phyloP scores from a whole-genome alignment of 2,797 vertebrate genomes.

The Poeciliopsis presidionis region DNA sequence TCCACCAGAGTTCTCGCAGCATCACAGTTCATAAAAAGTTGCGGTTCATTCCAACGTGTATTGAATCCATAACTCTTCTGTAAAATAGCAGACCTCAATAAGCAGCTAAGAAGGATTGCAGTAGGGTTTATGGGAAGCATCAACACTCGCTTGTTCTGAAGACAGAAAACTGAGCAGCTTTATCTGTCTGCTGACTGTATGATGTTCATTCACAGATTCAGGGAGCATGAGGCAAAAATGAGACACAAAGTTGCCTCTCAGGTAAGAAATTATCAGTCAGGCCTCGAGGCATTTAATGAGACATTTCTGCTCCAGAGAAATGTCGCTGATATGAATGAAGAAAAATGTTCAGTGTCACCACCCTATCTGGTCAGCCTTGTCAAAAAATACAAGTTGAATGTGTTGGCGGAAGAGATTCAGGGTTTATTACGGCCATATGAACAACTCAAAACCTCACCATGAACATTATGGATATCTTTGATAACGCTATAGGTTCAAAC shows the following conservation, averaged over 20 bases:
- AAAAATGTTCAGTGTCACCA: slow-evolving; percentile 49
- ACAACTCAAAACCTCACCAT: slow-evolving; percentile 16
- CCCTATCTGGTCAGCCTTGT: slow-evolving; percentile 49
- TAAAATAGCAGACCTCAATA: too few relatives aligned
- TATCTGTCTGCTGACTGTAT: slow-evolving; percentile 63
- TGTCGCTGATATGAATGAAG: slow-evolving; percentile 61
- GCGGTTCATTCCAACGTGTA: too few relatives aligned
- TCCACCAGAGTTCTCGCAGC: too few relatives aligned
- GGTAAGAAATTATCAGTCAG: slow-evolving; percentile 66
- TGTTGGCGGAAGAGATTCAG: slow-evolving; percentile 24
- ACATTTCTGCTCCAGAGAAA: slow-evolving; percentile 54
- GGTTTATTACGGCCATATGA: slow-evolving; percentile 30
- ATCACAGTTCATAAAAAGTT: too few relatives aligned
- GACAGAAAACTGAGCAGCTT: slow-evolving; percentile 64
- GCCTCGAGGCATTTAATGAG: slow-evolving; percentile 72
- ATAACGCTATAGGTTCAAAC: slow-evolving; percentile 8
- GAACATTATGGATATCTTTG: slow-evolving; percentile 20
- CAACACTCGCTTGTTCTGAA: slow-evolving; percentile 66
- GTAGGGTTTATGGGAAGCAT: slow-evolving; percentile 69
- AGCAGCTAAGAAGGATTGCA: neutral
- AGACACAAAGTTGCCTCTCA: slow-evolving; percentile 65
- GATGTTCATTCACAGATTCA: slow-evolving; percentile 59
- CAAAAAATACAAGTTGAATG: slow-evolving; percentile 44
- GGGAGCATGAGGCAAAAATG: slow-evolving; percentile 58
- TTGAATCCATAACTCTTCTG: too few relatives aligned